Percentiles rank a stretch among this genome's conserved stretches.
Conservation (phyloP, 2,113 vertebrate genomes). For the Thamnophis sirtalis region DNA sequence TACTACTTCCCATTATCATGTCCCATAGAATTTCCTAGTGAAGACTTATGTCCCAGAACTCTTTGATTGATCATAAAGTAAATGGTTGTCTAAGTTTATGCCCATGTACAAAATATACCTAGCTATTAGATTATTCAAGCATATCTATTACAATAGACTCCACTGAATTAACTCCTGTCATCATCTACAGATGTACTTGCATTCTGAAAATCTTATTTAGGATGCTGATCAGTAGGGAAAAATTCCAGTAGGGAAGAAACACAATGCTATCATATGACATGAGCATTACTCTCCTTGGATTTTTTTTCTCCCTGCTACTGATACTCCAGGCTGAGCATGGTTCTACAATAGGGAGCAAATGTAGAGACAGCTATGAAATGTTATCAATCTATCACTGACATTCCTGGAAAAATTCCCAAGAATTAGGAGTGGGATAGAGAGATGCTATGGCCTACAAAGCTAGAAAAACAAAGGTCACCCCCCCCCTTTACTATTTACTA, state of each 20-base stretch:
- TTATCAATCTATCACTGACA: background rate
- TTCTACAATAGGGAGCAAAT: background rate
- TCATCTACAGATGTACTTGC: background rate
- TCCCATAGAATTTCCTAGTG: background rate
- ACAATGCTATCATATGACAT: background rate
- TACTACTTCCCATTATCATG: background rate
- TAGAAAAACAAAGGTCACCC: background rate
- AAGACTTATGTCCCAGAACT: background rate
- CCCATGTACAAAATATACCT: background rate
- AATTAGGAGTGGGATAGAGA: background rate
- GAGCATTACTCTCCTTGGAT: background rate
- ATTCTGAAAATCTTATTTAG: background rate
- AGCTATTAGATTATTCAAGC: background rate
- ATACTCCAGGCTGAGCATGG: background rate
- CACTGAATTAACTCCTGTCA: background rate
- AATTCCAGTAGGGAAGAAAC: background rate
- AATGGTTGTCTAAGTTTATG: background rate
- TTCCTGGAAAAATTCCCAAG: background rate
- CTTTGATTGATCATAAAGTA: background rate
- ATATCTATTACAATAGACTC: background rate
- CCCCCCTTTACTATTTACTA: constrained; percentile 35
- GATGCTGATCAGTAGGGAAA: background rate
- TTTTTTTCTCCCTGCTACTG: background rate
- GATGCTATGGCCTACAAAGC: constrained; percentile 12
- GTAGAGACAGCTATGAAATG: rapidly evolving